Evolutionary conservation across 2,888 invertebrate genomes (phyloP), one percentile per base, ranked within the genome.

Genomic region (Parascotia fuliginaria): DNA sequence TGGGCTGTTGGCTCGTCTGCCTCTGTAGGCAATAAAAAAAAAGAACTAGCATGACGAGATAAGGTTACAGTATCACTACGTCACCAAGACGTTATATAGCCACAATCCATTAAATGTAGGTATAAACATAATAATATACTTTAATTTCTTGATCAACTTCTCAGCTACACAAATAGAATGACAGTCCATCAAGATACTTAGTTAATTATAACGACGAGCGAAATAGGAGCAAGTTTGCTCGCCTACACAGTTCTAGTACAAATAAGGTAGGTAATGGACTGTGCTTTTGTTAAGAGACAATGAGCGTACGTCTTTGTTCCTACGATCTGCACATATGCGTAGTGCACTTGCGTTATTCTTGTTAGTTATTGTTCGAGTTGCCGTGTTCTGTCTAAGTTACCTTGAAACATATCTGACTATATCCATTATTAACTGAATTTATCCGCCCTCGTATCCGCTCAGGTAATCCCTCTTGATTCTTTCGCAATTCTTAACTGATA

Each of bases 261-360:
- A 54, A 67, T 64, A 70, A 48, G 41, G 36, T 40, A 45, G 40
- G 60, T 66, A 65, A 70, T 72, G 62, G 70, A 67, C 70, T 60
- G 56, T 22, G 16, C 69, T 55, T 71, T 79, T 79, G 78, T 79
- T 55, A 14, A 16, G 34, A 64, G 52, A 79, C 79, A 79, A 78
- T 77, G 60, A 64, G 53, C 42, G 42, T 32, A 19, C 55, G 39
- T 68, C 73, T 76, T 78, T 78, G 78, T 78, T 44, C 55, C 36
- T 27, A 27, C 40, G 44, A 36, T 31, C 14, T 48, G 50, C 60
- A 39, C 46, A 31, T 49, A 56, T 51, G 55, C 55, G 60, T 42
- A 40, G 36, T 64, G 41, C 42, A 31, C 45, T 42, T 33, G 13
- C 41, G 59, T 42, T 47, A 50, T 58, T 54, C 34, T 45, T 11